phyloP scores from a whole-genome alignment of 1,140 invertebrate species.

The Thrips palmi region DNA sequence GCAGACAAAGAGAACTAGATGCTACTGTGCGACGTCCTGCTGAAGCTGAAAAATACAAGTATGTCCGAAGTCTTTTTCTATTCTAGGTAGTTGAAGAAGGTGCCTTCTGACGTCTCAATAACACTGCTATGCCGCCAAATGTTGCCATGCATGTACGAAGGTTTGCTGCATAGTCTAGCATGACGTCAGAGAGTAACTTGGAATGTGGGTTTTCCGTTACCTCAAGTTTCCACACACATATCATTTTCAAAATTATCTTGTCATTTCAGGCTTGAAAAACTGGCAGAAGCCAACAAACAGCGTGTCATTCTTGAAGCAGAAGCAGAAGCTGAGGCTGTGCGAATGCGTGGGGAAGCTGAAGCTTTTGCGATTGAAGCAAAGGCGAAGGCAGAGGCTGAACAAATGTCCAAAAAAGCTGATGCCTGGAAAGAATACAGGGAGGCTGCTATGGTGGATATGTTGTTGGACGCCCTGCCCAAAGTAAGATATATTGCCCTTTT shows the following conservation, averaged over 20 bases:
- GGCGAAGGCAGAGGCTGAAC: slow-evolving; percentile 87
- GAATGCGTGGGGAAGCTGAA: slow-evolving; percentile 70
- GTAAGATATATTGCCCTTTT: slow-evolving; percentile 28
- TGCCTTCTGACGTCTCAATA: background rate
- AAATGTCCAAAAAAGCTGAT: slow-evolving; percentile 91
- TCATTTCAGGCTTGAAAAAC: slow-evolving; percentile 56
- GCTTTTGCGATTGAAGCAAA: slow-evolving; percentile 86
- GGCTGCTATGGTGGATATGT: slow-evolving; percentile 94
- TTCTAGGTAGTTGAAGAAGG: background rate
- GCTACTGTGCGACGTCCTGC: slow-evolving; percentile 78
- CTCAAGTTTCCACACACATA: background rate
- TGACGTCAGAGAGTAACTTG: background rate
- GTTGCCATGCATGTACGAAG: background rate
- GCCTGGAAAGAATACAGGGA: slow-evolving; percentile 92
- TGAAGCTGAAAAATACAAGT: slow-evolving; percentile 80
- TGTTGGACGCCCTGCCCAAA: slow-evolving; percentile 88
- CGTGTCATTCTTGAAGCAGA: slow-evolving; percentile 78
- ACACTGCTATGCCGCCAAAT: background rate
- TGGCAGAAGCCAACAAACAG: slow-evolving; percentile 79
- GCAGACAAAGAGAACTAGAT: slow-evolving; percentile 73
- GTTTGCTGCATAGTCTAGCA: background rate
- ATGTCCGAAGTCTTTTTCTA: slow-evolving; percentile 5
- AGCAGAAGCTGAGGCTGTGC: slow-evolving; percentile 80
- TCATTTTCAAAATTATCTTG: slow-evolving; percentile 1
- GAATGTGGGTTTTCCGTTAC: background rate